Conservation (phyloP, 2,888 invertebrate species). For the Chloroclysta siterata region DNA sequence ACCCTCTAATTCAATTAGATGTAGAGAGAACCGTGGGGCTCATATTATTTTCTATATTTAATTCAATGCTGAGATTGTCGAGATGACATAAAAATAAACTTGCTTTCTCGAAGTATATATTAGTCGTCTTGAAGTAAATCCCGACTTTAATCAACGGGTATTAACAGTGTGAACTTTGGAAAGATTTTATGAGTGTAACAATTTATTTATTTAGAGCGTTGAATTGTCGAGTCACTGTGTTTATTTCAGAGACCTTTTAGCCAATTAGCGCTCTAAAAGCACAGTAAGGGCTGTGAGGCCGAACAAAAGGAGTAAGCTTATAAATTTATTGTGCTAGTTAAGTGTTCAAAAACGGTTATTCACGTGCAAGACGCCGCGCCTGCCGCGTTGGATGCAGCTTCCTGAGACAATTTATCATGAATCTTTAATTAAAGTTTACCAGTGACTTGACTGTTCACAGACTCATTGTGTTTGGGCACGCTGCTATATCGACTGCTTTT, state of each 20-base stretch:
- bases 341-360: conserved; percentile 76
- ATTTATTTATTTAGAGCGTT: background rate
- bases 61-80: conserved; percentile 48
- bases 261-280: conserved; percentile 75
- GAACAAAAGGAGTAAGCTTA: conserved; percentile 75
- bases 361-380: conserved; percentile 69
- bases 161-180: background rate
- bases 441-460: conserved; percentile 73
- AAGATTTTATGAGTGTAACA: background rate
- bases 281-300: conserved; percentile 51
- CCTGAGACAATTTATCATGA: conserved; percentile 84
- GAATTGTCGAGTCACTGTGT: conserved; percentile 8
- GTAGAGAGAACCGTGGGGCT: conserved; percentile 60
- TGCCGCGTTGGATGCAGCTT: conserved; percentile 74
- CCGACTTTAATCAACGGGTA: background rate
- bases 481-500: conserved; percentile 50
- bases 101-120: conserved; percentile 1
- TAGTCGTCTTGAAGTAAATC: background rate
- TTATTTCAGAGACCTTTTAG: conserved; percentile 8
- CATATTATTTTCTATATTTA: conserved; percentile 66
- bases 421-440: conserved; percentile 84
- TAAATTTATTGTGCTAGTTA: conserved; percentile 83
- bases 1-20: conserved; percentile 77
- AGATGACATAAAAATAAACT: conserved; percentile 16
- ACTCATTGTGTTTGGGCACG: conserved; percentile 68